These are phyloP conservation scores for Oryzias melastigma DNA, from an alignment of 2,113 vertebrate species.

Conservation along the genomic window DNA sequence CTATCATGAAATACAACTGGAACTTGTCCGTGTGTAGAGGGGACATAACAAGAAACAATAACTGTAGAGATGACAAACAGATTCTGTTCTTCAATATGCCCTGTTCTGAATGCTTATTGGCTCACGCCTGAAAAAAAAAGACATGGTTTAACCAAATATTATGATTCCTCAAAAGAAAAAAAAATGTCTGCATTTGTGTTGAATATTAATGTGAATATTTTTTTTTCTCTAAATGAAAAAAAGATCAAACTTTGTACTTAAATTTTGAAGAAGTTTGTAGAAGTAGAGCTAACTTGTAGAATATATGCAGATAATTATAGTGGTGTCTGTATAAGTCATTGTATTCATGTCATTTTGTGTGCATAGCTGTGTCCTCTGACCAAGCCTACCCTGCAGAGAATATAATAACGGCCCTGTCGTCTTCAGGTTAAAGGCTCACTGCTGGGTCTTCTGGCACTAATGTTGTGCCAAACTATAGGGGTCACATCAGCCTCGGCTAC, in stretches of 20 bases:
- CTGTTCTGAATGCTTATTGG: too few relatives aligned
- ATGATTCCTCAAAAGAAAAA: not conserved
- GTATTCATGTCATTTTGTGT: constrained; percentile 43
- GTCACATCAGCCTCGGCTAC: constrained; percentile 59
- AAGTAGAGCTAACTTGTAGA: constrained; percentile 22
- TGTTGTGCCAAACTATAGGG: constrained; percentile 69
- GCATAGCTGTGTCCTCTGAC: constrained; percentile 42
- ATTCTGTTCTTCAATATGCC: too few relatives aligned
- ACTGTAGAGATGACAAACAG: constrained; percentile 48
- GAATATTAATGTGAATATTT: not conserved
- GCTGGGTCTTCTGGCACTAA: constrained; percentile 71
- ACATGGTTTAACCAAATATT: too few relatives aligned
- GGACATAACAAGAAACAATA: constrained; percentile 48
- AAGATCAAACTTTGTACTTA: not conserved
- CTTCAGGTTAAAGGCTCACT: constrained; percentile 70
- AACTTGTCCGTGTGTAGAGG: constrained; percentile 32
- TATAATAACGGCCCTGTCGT: constrained; percentile 71
- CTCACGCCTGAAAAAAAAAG: too few relatives aligned
- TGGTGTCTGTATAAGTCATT: constrained; percentile 37
- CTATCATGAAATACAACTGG: constrained; percentile 71
- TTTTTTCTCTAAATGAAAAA: not conserved
- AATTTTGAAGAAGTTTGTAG: not conserved
- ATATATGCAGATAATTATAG: constrained; percentile 36
- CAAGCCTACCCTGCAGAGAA: constrained; percentile 58
- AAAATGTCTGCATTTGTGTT: not conserved